Evolutionary conservation across 1,140 invertebrate species (phyloP).

Genomic region (Lordiphosa stackelbergi): DNA sequence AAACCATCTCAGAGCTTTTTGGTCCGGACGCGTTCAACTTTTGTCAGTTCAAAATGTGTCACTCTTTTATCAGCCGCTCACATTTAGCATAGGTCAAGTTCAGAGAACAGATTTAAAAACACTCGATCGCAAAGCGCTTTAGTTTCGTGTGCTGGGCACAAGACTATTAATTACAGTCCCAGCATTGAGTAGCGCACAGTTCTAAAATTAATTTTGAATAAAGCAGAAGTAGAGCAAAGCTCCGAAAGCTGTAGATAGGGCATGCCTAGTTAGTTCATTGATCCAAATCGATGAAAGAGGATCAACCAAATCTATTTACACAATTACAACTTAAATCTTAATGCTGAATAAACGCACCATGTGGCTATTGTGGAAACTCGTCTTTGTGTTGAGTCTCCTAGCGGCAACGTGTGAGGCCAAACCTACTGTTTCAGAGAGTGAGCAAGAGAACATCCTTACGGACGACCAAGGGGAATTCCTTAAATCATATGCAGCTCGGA

Average conservation of each 20-base stretch:
- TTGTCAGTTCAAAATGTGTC: too few relatives aligned
- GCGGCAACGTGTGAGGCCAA: constrained; percentile 19
- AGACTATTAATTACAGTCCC: neutral
- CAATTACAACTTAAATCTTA: constrained; percentile 7
- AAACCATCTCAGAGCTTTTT: too few relatives aligned
- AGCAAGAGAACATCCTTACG: constrained; percentile 24
- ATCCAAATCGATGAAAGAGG: constrained; percentile 31
- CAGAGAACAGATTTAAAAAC: constrained; percentile 2
- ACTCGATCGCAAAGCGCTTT: neutral
- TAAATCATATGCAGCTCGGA: constrained; percentile 76
- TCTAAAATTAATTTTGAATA: constrained; percentile 30
- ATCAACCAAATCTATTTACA: constrained; percentile 2
- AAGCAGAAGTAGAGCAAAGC: constrained; percentile 13
- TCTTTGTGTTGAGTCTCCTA: constrained; percentile 12
- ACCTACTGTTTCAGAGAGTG: neutral
- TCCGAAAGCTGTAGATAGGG: constrained; percentile 1
- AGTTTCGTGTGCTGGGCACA: constrained; percentile 7
- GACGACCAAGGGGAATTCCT: constrained; percentile 25
- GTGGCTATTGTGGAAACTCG: constrained; percentile 13
- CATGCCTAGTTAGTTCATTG: constrained; percentile 14
- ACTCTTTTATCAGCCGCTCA: neutral
- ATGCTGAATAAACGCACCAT: constrained; percentile 17
- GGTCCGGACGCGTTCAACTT: too few relatives aligned
- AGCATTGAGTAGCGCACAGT: constrained; percentile 30
- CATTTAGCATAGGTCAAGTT: constrained; percentile 47